Conservation (phyloP, 2,888 invertebrate genomes). For the Nomada flava region DNA sequence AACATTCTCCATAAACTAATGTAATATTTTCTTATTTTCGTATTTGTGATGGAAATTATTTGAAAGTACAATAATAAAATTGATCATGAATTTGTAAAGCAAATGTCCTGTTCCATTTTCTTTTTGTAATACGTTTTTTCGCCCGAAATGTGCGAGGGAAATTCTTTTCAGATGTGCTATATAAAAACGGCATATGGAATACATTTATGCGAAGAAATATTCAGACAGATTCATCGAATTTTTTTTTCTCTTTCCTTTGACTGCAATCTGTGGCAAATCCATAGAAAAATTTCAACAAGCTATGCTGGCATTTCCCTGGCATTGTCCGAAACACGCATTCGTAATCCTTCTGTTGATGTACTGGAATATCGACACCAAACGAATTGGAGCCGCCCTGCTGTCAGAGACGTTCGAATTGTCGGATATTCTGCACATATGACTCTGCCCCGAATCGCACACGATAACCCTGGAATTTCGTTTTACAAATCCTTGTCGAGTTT, state of each 20-base stretch:
- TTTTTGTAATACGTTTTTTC: too few species aligned
- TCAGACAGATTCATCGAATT: not conserved
- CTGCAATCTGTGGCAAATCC: not conserved
- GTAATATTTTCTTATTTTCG: too few species aligned
- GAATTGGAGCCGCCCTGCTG: conserved; percentile 16
- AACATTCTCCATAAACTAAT: too few species aligned
- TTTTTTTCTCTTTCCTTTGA: not conserved
- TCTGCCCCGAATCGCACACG: not conserved
- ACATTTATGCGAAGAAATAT: not conserved
- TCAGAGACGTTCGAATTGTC: conserved; percentile 3
- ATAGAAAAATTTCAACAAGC: conserved; percentile 22
- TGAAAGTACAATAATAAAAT: too few species aligned
- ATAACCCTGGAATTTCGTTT: not conserved
- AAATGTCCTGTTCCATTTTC: too few species aligned
- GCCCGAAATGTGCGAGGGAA: too few species aligned
- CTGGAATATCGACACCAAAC: conserved; percentile 36
- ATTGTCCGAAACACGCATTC: conserved; percentile 29
- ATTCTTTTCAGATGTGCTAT: not conserved
- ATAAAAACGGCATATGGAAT: not conserved
- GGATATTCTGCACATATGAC: not conserved
- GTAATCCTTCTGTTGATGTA: conserved; percentile 36
- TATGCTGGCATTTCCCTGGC: conserved; percentile 17
- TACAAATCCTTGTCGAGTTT: not conserved
- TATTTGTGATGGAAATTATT: too few species aligned
- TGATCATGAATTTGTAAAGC: too few species aligned